Evolutionary conservation across 2,113 vertebrate genomes (phyloP), one percentile per base, ranked within the genome.

Genomic region (Phalacrocorax carbo): DNA sequence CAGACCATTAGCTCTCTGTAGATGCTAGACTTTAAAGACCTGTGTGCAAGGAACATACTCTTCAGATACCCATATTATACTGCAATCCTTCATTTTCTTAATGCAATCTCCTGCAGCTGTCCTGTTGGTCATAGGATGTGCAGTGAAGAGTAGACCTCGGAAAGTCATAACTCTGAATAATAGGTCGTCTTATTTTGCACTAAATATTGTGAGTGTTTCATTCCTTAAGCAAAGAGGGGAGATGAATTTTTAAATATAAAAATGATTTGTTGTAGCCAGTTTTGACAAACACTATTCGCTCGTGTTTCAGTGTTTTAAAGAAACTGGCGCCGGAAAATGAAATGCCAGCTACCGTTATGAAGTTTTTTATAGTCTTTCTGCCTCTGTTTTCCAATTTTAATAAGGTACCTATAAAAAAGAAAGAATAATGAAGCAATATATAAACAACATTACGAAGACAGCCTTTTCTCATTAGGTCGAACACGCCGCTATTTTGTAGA

Each of bases 321-420:
- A 89, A 94, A 85, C 85, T 96, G 96, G 93, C 88, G 81, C 62
- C 87, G 93, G 82, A 86, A 97, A 95, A 87, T 82, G 72, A 88
- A 85, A 82, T 25, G 79, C 1, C 13, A 81, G 61, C 69, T 92
- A 9, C 66, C 4, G 1, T 73, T 72, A 29, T 6, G 40, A 81
- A 78, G 82, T 23, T 75, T 95, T 93, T 91, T 61, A 86, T 80
- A 36, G 91, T 51, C 77, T 83, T 92, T 70, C 70, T 94, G 79
- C 72, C 46, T 91, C 82, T 96, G 71, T 88, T 96, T 96, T 93
- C 86, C 83, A 79, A 42, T 94, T 94, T 94, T 96, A 94, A 95
- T 94, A 94, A 96, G 77, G n/a, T 61, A 36, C 83, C 90, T 77
- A 48, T 94, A 64, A 96, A 93, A 48, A 19, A 96, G 92, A 92